phyloP scores from a whole-genome alignment of 2,113 vertebrate genomes.

The Nymphicus hollandicus region DNA sequence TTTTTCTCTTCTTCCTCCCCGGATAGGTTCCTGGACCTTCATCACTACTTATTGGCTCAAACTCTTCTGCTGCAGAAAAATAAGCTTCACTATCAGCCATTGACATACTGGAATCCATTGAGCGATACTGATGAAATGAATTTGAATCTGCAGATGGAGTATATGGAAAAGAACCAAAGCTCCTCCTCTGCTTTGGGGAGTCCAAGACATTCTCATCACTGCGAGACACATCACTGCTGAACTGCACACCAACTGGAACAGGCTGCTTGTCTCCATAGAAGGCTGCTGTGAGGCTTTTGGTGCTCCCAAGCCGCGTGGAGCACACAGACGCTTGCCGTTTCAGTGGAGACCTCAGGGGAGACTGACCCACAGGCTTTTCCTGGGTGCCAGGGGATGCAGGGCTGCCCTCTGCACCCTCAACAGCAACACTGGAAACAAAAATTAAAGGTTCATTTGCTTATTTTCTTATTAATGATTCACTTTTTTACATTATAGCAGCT shows the following conservation, averaged over 20 bases:
- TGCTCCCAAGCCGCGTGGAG: conserved; percentile 90
- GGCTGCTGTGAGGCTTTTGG: conserved; percentile 91
- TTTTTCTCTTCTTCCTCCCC: conserved; percentile 90
- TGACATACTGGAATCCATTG: conserved; percentile 95
- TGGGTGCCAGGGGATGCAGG: conserved; percentile 83
- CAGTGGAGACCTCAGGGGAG: conserved; percentile 89
- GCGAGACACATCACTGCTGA: conserved; percentile 92
- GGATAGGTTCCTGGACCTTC: conserved; percentile 97
- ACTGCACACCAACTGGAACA: conserved; percentile 86
- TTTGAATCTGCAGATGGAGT: conserved; percentile 93
- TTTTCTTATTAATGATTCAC: not conserved
- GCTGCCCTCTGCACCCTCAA: conserved; percentile 78
- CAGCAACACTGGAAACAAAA: conserved; percentile 69
- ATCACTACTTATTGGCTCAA: conserved; percentile 95
- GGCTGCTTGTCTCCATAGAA: conserved; percentile 90
- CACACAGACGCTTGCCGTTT: conserved; percentile 90
- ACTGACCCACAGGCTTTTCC: conserved; percentile 82
- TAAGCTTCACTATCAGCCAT: conserved; percentile 98
- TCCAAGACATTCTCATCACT: conserved; percentile 95
- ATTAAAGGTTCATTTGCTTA: not conserved
- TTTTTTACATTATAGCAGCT: not conserved
- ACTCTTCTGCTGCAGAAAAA: conserved; percentile 95
- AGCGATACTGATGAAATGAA: conserved; percentile 96
- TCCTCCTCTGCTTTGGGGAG: conserved; percentile 91
- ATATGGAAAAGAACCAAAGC: conserved; percentile 95